phyloP scores from a whole-genome alignment of 2,113 vertebrate species.

The Tapirus terrestris region DNA sequence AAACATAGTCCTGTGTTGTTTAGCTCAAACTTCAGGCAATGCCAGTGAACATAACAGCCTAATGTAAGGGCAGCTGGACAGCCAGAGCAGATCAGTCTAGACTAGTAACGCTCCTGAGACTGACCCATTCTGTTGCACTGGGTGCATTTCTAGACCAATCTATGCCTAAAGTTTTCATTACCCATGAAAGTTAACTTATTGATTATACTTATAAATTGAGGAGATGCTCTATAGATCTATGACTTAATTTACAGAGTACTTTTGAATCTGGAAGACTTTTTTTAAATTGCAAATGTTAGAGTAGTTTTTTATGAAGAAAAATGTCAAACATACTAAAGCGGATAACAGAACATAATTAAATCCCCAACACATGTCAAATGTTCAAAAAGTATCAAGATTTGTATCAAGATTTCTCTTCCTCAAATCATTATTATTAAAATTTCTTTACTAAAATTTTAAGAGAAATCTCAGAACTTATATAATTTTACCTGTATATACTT shows the following conservation, averaged over 20 bases:
- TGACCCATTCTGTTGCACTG: not conserved
- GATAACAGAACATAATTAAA: not conserved
- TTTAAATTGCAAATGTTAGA: not conserved
- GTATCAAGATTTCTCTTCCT: not conserved
- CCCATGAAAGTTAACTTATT: not conserved
- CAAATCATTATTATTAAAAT: not conserved
- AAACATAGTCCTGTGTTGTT: not conserved
- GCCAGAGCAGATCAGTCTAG: not conserved
- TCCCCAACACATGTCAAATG: not conserved
- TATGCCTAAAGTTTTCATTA: not conserved
- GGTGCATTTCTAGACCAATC: not conserved
- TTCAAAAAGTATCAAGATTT: not conserved
- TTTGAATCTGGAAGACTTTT: not conserved
- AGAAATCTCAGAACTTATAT: not conserved
- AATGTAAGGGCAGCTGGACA: accelerated
- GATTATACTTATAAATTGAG: not conserved
- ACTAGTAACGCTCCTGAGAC: not conserved
- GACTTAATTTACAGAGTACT: not conserved
- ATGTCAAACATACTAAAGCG: not conserved
- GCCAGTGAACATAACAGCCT: not conserved
- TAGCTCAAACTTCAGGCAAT: not conserved
- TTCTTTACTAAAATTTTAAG: not conserved
- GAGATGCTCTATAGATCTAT: not conserved
- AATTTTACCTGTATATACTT: not conserved
- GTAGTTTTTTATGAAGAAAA: not conserved